Evolutionary conservation across 2,888 invertebrate genomes (phyloP), one percentile per base, ranked within the genome.

Genomic region (Leptinotarsa tumamoca): DNA sequence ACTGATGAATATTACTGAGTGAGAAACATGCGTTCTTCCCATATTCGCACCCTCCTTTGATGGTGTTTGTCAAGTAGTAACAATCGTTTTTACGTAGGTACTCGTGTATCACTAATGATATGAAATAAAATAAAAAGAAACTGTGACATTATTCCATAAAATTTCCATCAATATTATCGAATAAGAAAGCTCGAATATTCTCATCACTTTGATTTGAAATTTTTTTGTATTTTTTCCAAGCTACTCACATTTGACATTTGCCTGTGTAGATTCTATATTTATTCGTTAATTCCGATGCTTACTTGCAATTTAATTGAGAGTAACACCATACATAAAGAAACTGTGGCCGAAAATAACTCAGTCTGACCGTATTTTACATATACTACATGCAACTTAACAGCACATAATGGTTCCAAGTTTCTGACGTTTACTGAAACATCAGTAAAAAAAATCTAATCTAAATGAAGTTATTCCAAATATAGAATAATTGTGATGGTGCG

Each of bases 191-290:
- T 43, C 10, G 2, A 43, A 43, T 43, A 43, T 43, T 43, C 10
- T 43, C 3, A 43, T 18, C 1, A n/a, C 4, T 54, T 54, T 54
- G n/a, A n/a, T n/a, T 17, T 18, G 17, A 54, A 43, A 43, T 2
- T 43, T 10, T 5, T 43, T 43, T 33, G 33, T 43, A 15, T 4
- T 27, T 63, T 4, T 27, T 14, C 5, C 33, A 14, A 7, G 33
- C 63, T n/a, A 17, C 10, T 23, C 58, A 21, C 23, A 23, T 58
- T 58, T 23, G 58, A 21, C 21, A 27, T 13, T 63, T 63, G n/a
- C 33, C 63, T 63, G 63, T 4, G 63, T 63, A 63, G 33, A 33
- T 63, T 63, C 33, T 63, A 63, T 33, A 63, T 63, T 63, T 63
- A 63, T 33, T 63, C 13, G 3, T 63, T 21, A 63, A 33, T 63